Conservation (phyloP, 2,797 vertebrate species). For the Cirrhinus molitorella region DNA sequence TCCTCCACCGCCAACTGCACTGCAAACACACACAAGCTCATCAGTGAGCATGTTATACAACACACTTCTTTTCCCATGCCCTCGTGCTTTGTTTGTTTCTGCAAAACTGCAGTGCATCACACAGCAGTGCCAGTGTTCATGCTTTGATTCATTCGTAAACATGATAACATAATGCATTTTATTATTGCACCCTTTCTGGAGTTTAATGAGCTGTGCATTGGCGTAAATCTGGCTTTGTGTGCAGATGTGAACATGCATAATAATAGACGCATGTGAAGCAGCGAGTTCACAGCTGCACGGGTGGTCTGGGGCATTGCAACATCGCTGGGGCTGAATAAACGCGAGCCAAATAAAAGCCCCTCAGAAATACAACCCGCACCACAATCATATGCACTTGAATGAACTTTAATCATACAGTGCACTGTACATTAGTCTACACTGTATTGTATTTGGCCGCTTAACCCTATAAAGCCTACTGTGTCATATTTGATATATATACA, state of each 20-base stretch:
- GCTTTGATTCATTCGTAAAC: slow-evolving; percentile 25
- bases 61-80: not conserved
- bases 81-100: slow-evolving; percentile 1
- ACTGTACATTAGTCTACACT: not conserved
- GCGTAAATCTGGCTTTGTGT: slow-evolving; percentile 4
- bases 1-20: slow-evolving; percentile 94
- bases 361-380: not conserved
- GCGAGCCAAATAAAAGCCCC: slow-evolving; percentile 4
- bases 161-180: slow-evolving; percentile 28
- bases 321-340: slow-evolving; percentile 16
- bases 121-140: not conserved
- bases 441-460: not conserved
- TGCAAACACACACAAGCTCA: slow-evolving; percentile 64
- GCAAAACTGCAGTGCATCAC: not conserved
- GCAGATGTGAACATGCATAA: slow-evolving; percentile 31
- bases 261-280: slow-evolving; percentile 4
- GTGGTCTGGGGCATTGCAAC: slow-evolving; percentile 29
- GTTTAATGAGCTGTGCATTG: slow-evolving; percentile 41
- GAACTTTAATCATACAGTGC: not conserved
- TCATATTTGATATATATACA: not conserved
- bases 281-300: slow-evolving; percentile 13
- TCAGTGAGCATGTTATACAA: not conserved
- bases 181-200: slow-evolving; percentile 15
- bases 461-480: not conserved
- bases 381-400: slow-evolving; percentile 1